Evolutionary conservation across 2,797 vertebrate genomes (phyloP).

Genomic region (Poecile montanus): DNA sequence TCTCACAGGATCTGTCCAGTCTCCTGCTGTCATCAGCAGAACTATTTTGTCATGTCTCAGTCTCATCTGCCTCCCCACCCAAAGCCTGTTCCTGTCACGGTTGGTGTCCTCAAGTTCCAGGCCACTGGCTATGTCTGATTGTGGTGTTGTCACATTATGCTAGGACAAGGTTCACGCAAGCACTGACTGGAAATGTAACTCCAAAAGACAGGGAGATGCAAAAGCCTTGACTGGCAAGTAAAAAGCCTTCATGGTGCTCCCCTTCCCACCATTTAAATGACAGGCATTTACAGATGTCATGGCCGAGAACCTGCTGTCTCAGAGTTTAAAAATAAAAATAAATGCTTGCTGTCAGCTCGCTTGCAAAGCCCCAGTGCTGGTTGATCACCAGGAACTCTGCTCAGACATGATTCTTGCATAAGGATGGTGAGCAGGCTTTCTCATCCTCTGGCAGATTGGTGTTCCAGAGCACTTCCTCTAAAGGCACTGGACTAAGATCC

Average conservation of each 20-base stretch:
- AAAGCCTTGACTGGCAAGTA: not conserved
- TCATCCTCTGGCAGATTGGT: not conserved
- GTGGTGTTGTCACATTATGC: not conserved
- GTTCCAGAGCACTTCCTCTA: not conserved
- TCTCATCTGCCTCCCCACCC: not conserved
- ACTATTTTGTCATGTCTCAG: not conserved
- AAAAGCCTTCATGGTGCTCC: not conserved
- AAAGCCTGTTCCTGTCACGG: not conserved
- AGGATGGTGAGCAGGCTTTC: not conserved
- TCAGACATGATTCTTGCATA: not conserved
- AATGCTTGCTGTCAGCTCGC: not conserved
- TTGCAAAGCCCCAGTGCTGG: not conserved
- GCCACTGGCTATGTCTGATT: not conserved
- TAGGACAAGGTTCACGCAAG: not conserved
- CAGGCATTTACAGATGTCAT: not conserved
- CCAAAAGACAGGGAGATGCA: not conserved
- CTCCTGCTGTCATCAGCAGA: not conserved
- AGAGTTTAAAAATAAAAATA: not conserved
- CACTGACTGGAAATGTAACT: not conserved
- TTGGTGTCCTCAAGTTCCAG: not conserved
- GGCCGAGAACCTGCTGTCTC: not conserved
- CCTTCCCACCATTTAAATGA: not conserved
- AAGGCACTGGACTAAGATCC: not conserved
- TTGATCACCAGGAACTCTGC: not conserved
- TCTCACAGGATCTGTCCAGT: not conserved